phyloP scores from a whole-genome alignment of 37 sponge, comb jelly and placozoan genomes.

The Agelas oroides region DNA sequence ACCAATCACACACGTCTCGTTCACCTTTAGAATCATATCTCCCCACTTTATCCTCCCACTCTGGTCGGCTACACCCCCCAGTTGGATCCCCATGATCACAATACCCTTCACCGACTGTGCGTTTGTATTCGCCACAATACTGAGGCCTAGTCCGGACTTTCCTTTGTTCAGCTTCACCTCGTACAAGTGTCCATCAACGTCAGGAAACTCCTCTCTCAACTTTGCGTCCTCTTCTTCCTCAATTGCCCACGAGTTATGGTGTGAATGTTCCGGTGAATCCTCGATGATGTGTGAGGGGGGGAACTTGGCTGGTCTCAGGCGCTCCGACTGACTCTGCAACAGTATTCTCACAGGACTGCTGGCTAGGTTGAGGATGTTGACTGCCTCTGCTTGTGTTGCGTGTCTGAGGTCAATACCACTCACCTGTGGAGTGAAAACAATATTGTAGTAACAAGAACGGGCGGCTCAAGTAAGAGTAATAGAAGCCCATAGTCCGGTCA shows the following conservation, averaged over 20 bases:
- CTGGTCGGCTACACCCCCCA: slow-evolving; percentile 79
- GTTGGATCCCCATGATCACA: slow-evolving; percentile 68
- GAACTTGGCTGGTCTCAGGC: neutral
- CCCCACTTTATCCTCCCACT: slow-evolving; percentile 69
- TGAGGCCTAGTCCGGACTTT: slow-evolving; percentile 60
- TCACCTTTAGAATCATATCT: slow-evolving; percentile 84
- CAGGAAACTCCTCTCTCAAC: slow-evolving; percentile 60
- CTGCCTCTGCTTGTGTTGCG: slow-evolving; percentile 46
- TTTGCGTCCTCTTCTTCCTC: slow-evolving; percentile 49
- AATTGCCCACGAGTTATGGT: slow-evolving; percentile 76
- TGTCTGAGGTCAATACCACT: slow-evolving; percentile 40
- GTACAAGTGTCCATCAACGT: slow-evolving; percentile 71
- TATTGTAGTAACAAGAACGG: neutral
- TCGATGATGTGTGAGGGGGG: neutral
- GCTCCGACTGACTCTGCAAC: slow-evolving; percentile 24
- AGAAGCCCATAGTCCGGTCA: too few relatives aligned
- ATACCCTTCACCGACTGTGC: slow-evolving; percentile 50
- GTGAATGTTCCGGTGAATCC: slow-evolving; percentile 49
- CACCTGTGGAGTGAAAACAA: slow-evolving; percentile 35
- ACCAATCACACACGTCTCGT: slow-evolving; percentile 64
- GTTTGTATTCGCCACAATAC: slow-evolving; percentile 56
- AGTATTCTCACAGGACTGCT: slow-evolving; percentile 51
- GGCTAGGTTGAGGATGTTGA: slow-evolving; percentile 40
- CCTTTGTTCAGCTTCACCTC: slow-evolving; percentile 70
- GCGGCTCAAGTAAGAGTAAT: too few relatives aligned